Percentiles rank a stretch among this genome's conserved stretches.
Conservation (phyloP, 1,140 invertebrate species). For the Aphaenogaster floridana region DNA sequence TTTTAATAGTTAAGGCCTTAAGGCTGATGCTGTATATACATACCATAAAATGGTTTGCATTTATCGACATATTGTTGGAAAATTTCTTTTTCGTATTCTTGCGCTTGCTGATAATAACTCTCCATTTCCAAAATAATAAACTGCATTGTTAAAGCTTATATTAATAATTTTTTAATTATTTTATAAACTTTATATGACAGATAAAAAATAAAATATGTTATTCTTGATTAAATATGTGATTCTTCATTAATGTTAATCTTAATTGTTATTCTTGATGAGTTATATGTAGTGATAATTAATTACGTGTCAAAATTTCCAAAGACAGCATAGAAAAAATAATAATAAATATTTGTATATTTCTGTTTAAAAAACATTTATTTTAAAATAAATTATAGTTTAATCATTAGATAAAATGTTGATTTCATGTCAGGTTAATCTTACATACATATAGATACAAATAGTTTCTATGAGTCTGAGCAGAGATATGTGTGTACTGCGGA, state of each 20-base stretch:
- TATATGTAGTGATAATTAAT: neutral
- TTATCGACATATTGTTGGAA: slow-evolving; percentile 68
- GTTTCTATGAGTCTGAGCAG: neutral
- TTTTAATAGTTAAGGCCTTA: neutral
- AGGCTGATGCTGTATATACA: neutral
- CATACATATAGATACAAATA: neutral
- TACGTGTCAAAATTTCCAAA: neutral
- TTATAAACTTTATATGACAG: neutral
- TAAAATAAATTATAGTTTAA: neutral
- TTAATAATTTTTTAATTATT: slow-evolving; percentile 9
- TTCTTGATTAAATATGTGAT: neutral
- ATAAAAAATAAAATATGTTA: neutral
- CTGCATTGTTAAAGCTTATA: slow-evolving; percentile 27
- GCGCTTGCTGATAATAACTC: slow-evolving; percentile 55
- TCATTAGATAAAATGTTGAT: neutral
- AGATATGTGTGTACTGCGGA: neutral
- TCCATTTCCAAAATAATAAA: slow-evolving; percentile 65
- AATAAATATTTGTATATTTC: neutral
- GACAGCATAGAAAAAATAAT: neutral
- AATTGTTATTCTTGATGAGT: neutral
- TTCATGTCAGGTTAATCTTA: neutral
- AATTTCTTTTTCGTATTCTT: slow-evolving; percentile 57
- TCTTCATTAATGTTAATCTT: no score
- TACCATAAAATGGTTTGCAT: slow-evolving; percentile 64
- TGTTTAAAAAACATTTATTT: slow-evolving; percentile 4